A percentile compares a stretch with the other conserved stretches of the same genome.
Conservation (phyloP, 2,113 vertebrate species). For the Microtus richardsoni region DNA sequence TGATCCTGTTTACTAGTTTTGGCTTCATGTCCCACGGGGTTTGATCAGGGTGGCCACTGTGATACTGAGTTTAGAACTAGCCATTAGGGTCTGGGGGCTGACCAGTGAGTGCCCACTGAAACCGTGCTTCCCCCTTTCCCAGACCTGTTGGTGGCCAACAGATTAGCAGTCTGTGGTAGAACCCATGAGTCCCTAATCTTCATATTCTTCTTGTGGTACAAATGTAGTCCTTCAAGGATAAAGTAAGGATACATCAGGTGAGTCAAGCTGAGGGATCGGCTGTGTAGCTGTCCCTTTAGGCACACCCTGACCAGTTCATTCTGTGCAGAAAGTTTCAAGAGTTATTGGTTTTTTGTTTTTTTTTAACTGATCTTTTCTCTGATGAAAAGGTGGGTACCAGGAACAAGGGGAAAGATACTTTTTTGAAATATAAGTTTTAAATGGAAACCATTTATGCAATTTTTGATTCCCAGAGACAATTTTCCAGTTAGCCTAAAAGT, state of each 20-base stretch:
- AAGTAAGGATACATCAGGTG: background rate
- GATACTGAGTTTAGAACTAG: background rate
- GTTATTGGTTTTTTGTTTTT: background rate
- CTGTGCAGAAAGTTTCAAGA: background rate
- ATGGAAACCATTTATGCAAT: background rate
- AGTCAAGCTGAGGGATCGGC: background rate
- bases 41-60: background rate
- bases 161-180: background rate
- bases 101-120: background rate
- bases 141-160: background rate
- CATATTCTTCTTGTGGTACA: background rate
- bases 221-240: background rate
- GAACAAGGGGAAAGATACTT: background rate
- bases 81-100: background rate
- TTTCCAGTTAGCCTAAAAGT: background rate
- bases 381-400: background rate
- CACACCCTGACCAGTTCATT: background rate
- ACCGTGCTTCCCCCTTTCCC: background rate
- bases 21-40: background rate
- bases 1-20: background rate
- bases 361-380: background rate
- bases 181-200: background rate
- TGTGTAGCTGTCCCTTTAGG: background rate
- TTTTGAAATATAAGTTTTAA: background rate
- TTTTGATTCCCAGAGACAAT: background rate